Base-by-base conservation (phyloP, 2,113 vertebrate genomes). In the Eulacestoma nigropectus region DNA sequence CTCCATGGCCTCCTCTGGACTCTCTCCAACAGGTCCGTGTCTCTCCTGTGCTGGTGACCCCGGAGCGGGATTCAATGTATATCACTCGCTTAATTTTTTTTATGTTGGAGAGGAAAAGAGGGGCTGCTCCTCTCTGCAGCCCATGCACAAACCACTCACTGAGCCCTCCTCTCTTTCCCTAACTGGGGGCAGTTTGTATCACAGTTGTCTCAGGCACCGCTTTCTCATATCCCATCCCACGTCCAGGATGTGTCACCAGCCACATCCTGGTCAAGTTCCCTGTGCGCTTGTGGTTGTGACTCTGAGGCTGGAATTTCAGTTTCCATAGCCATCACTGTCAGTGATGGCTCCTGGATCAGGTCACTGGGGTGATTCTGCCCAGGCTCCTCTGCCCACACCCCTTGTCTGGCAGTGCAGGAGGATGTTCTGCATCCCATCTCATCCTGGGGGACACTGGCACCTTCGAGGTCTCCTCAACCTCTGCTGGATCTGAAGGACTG, bases 381-480 rank as follows among this genome's bases (percentile, higher is more conserved):
- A 30, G 35, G 27, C 16, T 55, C 22, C 16, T 37, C 39, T 63
- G 79, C 42, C 64, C 53, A 37, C 56, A 46, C 15, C 20, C 29
- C 32, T 16, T 17, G 18, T 23, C 59, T 42, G 76, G 39, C 53
- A 86, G 53, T 6, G 6, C 17, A 26, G 57, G 26, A 0, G 17
- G 26, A 7, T n/a, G 47, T 44, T 41, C 41, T 80, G 33, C 22
- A 30, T 32, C 74, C 63, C 84, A 26, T 27, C 63, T 47, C 53
- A 57, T 42, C 37, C 50, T 1, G 1, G 65, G 55, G 11, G 2
- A 57, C 2, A 4, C 15, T 0, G 2, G 15, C 26, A n/a, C 46
- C 6, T 0, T 7, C 14, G 26, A 73, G 53, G 2, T 59, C 50
- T 78, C 60, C 55, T 60, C 50, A 70, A 2, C 19, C 33, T 74